Percentiles rank a stretch among this genome's conserved stretches.
These are phyloP conservation scores for Papilio protenor DNA, from an alignment of 2,888 invertebrate genomes.

Conservation along the genomic window DNA sequence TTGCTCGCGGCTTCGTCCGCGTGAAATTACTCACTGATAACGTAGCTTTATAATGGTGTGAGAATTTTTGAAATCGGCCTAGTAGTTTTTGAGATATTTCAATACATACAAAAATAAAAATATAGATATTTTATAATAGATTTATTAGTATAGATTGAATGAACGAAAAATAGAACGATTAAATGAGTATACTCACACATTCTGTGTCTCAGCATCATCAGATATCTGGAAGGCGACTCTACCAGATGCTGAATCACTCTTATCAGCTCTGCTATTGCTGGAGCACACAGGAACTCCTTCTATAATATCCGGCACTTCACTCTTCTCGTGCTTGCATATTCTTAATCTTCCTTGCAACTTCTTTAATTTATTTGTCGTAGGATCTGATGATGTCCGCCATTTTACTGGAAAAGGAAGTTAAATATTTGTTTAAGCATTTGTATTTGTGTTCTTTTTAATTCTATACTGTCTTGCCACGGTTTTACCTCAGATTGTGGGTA, in stretches of 20 bases:
- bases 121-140: too few species aligned
- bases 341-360: constrained; percentile 72
- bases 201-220: constrained; percentile 66
- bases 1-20: too few species aligned
- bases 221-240: constrained; percentile 73
- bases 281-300: constrained; percentile 81
- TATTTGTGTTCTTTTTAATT: too few species aligned
- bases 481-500: background rate
- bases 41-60: too few species aligned
- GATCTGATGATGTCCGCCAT: constrained; percentile 73
- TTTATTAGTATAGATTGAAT: background rate
- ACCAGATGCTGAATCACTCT: constrained; percentile 61
- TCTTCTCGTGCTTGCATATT: constrained; percentile 77
- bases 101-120: background rate
- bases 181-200: constrained; percentile 58
- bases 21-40: too few species aligned
- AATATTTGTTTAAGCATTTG: too few species aligned
- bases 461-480: too few species aligned
- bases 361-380: constrained; percentile 68
- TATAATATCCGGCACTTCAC: constrained; percentile 81
- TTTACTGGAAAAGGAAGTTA: too few species aligned
- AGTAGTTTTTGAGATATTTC: background rate
- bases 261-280: constrained; percentile 64
- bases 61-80: too few species aligned
- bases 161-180: background rate